Evolutionary conservation across 2,797 vertebrate genomes (phyloP).

Genomic region (Cyclopterus lumpus): DNA sequence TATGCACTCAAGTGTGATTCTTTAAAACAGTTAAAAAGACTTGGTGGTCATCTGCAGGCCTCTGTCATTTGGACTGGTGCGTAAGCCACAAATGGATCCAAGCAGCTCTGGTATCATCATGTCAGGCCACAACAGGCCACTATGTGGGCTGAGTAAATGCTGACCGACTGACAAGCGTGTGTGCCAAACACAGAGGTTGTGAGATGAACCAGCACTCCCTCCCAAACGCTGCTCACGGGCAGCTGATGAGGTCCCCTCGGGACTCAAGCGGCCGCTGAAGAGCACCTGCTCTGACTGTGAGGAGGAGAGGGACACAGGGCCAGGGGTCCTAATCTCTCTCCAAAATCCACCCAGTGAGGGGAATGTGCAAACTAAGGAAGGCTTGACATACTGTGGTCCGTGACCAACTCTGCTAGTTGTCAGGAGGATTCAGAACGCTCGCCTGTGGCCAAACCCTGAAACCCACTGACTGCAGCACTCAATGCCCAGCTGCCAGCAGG

Average conservation of each 20-base stretch:
- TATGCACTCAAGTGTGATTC: background rate
- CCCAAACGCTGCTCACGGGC: slow-evolving; percentile 43
- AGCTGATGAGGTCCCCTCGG: slow-evolving; percentile 70
- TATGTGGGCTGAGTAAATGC: slow-evolving; percentile 35
- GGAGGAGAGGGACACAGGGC: slow-evolving; percentile 14
- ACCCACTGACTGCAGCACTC: slow-evolving; percentile 63
- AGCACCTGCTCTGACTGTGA: slow-evolving; percentile 64
- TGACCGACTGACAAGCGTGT: slow-evolving; percentile 41
- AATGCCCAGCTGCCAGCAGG: slow-evolving; percentile 63
- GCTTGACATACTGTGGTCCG: slow-evolving; percentile 61
- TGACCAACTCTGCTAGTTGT: slow-evolving; percentile 58
- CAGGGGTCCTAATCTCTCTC: slow-evolving; percentile 47
- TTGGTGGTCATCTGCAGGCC: background rate
- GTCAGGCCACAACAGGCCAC: slow-evolving; percentile 31
- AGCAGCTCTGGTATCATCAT: slow-evolving; percentile 30
- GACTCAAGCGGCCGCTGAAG: slow-evolving; percentile 35
- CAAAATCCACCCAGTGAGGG: slow-evolving; percentile 56
- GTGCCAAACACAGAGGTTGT: slow-evolving; percentile 59
- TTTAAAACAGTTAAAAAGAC: background rate
- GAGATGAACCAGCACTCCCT: slow-evolving; percentile 50
- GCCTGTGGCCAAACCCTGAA: slow-evolving; percentile 61
- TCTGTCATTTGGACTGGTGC: slow-evolving; percentile 1
- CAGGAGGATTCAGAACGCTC: slow-evolving; percentile 51
- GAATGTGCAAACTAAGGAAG: slow-evolving; percentile 72
- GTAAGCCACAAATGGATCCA: slow-evolving; percentile 12